phyloP scores from a whole-genome alignment of 2,113 vertebrate genomes.

The Xiphophorus hellerii region DNA sequence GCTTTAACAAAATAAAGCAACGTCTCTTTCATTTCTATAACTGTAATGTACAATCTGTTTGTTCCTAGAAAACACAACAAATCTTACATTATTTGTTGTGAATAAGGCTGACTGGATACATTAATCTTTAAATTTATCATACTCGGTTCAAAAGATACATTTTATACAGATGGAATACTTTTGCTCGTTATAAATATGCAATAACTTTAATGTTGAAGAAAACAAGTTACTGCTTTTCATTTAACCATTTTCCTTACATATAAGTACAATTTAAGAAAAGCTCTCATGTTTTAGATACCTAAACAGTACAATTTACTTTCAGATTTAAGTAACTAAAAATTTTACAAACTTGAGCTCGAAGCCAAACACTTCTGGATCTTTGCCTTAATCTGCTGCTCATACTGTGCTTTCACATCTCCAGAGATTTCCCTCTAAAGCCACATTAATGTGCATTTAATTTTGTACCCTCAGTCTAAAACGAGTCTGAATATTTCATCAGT shows the following conservation, averaged over 20 bases:
- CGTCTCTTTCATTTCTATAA: not conserved
- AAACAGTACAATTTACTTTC: not conserved
- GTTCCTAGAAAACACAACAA: not conserved
- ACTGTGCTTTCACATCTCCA: not conserved
- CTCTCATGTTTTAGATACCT: not conserved
- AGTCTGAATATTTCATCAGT: conserved; percentile 10
- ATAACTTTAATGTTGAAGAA: not conserved
- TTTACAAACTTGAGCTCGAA: not conserved
- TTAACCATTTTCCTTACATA: not conserved
- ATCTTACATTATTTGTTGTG: not conserved
- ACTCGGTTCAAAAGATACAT: not conserved
- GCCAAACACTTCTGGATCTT: not conserved
- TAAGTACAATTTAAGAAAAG: not conserved
- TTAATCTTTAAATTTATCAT: not conserved
- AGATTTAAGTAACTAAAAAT: no score
- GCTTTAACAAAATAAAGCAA: no score
- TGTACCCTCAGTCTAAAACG: not conserved
- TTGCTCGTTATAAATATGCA: not conserved
- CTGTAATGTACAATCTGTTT: not conserved
- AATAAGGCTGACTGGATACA: not conserved
- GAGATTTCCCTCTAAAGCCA: not conserved
- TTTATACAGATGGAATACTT: not conserved
- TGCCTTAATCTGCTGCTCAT: not conserved
- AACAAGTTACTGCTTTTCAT: no score
- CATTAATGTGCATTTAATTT: not conserved